phyloP scores from a whole-genome alignment of 2,888 invertebrate species.

The Yponomeuta sedellus region DNA sequence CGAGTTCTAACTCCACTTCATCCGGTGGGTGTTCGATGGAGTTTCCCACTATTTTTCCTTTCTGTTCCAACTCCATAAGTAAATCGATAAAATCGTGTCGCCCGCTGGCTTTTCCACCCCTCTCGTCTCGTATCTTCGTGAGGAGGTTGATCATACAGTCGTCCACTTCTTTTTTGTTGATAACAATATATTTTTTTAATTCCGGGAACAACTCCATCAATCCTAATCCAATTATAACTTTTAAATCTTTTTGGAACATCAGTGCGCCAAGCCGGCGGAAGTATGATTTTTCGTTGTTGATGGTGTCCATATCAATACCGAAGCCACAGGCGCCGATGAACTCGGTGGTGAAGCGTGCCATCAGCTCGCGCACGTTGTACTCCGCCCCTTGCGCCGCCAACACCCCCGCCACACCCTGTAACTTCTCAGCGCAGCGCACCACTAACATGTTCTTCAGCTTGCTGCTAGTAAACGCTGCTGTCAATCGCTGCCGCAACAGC shows the following conservation, averaged over 20 bases:
- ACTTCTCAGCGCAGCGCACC: conserved; percentile 18
- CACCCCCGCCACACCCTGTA: conserved; percentile 7
- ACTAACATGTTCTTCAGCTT: conserved; percentile 20
- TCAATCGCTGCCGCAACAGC: conserved; percentile 18
- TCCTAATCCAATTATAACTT: conserved; percentile 6
- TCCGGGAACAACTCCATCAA: conserved; percentile 17
- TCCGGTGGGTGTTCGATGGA: conserved; percentile 23
- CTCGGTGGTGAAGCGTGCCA: conserved; percentile 22
- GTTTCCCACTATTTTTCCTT: conserved; percentile 26
- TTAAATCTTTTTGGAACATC: conserved; percentile 6
- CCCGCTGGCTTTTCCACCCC: conserved; percentile 28
- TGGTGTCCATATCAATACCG: conserved; percentile 20
- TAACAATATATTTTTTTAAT: conserved; percentile 7
- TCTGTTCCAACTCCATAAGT: conserved; percentile 34
- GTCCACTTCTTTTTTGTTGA: conserved; percentile 15
- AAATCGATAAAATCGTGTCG: conserved; percentile 47
- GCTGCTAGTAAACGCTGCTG: conserved; percentile 17
- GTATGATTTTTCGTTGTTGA: conserved; percentile 18
- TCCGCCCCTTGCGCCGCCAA: conserved; percentile 3
- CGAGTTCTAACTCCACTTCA: conserved; percentile 24
- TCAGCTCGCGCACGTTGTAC: conserved; percentile 18
- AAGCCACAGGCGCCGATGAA: conserved; percentile 21
- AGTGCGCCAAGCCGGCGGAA: conserved; percentile 19
- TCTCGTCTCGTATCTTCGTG: conserved; percentile 19
- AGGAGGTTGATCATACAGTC: conserved; percentile 26